Evolutionary conservation across 2,113 vertebrate species (phyloP), one percentile per base, ranked within the genome.

Genomic region (Mola mola): DNA sequence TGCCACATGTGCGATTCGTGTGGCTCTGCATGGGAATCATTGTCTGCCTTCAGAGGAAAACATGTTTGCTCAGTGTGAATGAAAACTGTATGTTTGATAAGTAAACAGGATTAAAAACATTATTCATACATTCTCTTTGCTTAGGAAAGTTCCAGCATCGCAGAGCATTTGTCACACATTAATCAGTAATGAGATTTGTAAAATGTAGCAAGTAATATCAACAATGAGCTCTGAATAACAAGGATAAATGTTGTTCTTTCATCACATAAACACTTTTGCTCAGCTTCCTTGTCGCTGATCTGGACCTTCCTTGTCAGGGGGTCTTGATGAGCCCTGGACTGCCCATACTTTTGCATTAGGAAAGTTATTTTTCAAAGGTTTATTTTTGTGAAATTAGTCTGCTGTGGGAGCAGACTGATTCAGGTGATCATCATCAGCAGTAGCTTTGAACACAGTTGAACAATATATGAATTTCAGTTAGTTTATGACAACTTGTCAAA

Each of bases 151-250:
- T 75, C 60, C 41, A 61, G 21, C 48, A 44, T 53, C 15, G 19
- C 28, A 3, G 20, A 43, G n/a, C 43, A 44, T 71, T 58, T 64
- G 61, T 64, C 61, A 72, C 19, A 16, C 8, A 82, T 89, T 90
- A 89, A 87, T 89, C 78, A 85, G 75, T 90, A 81, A 87, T 53
- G 52, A 46, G 42, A 59, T 50, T 20, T 73, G 25, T 63, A 48
- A 64, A 78, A 78, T 77, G 66, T 67, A 64, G 73, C 65, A 50
- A 36, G 33, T 16, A 6, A 41, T 43, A 36, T 38, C 46, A 34
- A 29, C 34, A 50, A 10, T 24, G 46, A 68, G 37, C 43, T 47
- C 41, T 51, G 41, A 15, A 67, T n/a, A 36, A 20, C 12, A 22
- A 24, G 5, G 22, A 49, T 36, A 33, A 50, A 64, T 40, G 43